Base-by-base conservation (phyloP, 2,888 invertebrate genomes). In the Mantis religiosa region DNA sequence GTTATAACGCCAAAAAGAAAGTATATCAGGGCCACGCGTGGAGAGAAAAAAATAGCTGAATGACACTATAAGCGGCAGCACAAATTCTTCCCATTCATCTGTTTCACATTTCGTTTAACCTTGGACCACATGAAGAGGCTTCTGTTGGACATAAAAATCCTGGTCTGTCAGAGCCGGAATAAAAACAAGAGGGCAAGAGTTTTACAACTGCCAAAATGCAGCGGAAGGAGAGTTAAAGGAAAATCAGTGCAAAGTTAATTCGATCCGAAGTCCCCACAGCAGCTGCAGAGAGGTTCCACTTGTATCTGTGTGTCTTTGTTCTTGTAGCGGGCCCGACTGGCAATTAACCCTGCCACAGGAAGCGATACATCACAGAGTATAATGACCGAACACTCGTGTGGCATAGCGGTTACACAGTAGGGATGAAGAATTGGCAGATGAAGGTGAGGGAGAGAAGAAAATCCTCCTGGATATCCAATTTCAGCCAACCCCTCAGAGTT, bases 361-460 rank as follows among this genome's bases (percentile, higher is more conserved):
- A 87, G 54, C 81, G 85, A 89, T 89, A 84, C 34, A 88, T 89
- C 89, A 89, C 88, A 82, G 28, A 28, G n/a, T 27, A 71, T 88
- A 89, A 88, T 89, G 85, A 87, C 87, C 54, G 85, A 87, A 84
- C 54, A 27, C 41, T 81, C 81, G 4, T 8, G 41, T 30, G 20
- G 41, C 20, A n/a, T 41, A 15, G n/a, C 27, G 28, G 28, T 27
- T 25, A 34, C n/a, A 47, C 25, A 9, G 81, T 15, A 86, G 86
- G 30, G 71, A 86, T 86, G 86, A 86, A 28, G 86, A 71, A 86
- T 86, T 81, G 71, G 86, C 25, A 86, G 54, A 54, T 20, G 14
- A 71, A 71, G 54, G 54, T 71, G 54, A 71, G 54, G 54, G 54
- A 25, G 54, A 71, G 54, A 71, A 71, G 54, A 71, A 71, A 71